Conservation (phyloP, 2,797 vertebrate species). For the Sandelia bainsii region DNA sequence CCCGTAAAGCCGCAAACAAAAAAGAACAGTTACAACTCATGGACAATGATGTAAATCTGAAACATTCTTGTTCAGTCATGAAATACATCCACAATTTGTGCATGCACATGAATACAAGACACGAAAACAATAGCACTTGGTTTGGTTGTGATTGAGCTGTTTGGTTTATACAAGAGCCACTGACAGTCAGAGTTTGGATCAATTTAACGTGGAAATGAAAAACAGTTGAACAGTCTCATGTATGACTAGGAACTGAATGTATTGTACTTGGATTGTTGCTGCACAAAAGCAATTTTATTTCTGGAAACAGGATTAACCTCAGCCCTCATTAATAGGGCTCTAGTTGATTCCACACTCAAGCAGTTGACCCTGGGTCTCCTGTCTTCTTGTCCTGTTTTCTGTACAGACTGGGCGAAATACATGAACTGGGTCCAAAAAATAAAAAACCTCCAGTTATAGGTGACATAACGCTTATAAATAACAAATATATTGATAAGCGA, state of each 20-base stretch:
- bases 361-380: slow-evolving; percentile 12
- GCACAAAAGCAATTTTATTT: slow-evolving; percentile 59
- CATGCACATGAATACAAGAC: slow-evolving; percentile 44
- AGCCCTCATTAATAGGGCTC: slow-evolving; percentile 44
- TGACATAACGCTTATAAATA: slow-evolving; percentile 3
- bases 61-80: slow-evolving; percentile 14
- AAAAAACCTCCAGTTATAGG: slow-evolving; percentile 1
- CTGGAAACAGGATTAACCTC: slow-evolving; percentile 46
- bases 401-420: slow-evolving; percentile 62
- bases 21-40: slow-evolving; percentile 24
- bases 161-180: slow-evolving; percentile 4
- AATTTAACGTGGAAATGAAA: slow-evolving; percentile 12
- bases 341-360: slow-evolving; percentile 28
- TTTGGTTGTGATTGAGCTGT: slow-evolving; percentile 2
- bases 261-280: slow-evolving; percentile 70
- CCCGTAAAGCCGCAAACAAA: slow-evolving; percentile 43
- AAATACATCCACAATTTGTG: slow-evolving; percentile 33
- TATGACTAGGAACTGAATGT: slow-evolving; percentile 76
- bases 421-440: slow-evolving; percentile 18
- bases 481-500: background rate
- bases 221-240: slow-evolving; percentile 48
- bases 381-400: slow-evolving; percentile 60
- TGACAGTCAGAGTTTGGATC: slow-evolving; percentile 25
- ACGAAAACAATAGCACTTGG: slow-evolving; percentile 10
- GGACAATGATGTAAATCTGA: slow-evolving; percentile 39